Evolutionary conservation across 2,888 invertebrate genomes (phyloP).

Genomic region (Brachyopa scutellaris): DNA sequence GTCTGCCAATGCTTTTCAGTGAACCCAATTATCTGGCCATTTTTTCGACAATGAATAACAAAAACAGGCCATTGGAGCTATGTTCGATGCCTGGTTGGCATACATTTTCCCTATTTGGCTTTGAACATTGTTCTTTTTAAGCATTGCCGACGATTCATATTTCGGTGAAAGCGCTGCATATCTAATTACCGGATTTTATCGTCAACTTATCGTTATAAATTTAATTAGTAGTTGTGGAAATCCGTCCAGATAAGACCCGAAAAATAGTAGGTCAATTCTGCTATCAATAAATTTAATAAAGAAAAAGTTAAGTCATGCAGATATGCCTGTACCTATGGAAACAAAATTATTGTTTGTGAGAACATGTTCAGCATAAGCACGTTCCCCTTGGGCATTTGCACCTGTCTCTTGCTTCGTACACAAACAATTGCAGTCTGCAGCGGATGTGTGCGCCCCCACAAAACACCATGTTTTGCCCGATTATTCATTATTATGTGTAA

Average conservation of each 20-base stretch:
- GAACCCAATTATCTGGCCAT: too few relatives aligned
- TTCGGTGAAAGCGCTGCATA: too few relatives aligned
- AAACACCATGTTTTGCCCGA: conserved; percentile 24
- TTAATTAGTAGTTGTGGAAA: not conserved
- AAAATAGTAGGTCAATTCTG: not conserved
- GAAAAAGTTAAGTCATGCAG: not conserved
- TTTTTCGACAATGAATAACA: too few relatives aligned
- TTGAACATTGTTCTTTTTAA: too few relatives aligned
- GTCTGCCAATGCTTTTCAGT: too few relatives aligned
- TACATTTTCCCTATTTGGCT: too few relatives aligned
- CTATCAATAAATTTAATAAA: not conserved
- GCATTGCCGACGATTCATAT: too few relatives aligned
- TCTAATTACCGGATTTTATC: too few relatives aligned
- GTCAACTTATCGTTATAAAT: not conserved
- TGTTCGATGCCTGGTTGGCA: too few relatives aligned
- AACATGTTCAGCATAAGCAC: not conserved
- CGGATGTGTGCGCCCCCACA: conserved; percentile 61
- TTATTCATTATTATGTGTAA: conserved; percentile 40
- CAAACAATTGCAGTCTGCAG: conserved; percentile 41
- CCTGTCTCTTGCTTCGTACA: conserved; percentile 35
- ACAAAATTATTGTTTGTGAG: not conserved
- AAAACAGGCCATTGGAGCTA: too few relatives aligned
- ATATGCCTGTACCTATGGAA: not conserved
- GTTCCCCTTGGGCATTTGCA: conserved; percentile 17
- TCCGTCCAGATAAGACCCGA: not conserved